Evolutionary conservation across 2,797 vertebrate genomes (phyloP).

Genomic region (Champsocephalus esox): DNA sequence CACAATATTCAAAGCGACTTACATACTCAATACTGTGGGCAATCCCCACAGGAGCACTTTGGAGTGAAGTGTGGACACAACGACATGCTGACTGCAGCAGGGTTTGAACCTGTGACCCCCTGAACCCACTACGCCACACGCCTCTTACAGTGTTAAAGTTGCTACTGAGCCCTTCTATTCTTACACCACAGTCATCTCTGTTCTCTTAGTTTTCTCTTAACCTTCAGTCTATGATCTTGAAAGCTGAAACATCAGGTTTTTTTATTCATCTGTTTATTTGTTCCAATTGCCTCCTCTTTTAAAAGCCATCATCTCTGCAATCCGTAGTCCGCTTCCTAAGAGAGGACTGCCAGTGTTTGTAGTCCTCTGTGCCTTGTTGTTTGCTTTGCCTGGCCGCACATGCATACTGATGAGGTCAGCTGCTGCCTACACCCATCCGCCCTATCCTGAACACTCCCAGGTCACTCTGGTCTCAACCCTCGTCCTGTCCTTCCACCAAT

Average conservation of each 20-base stretch:
- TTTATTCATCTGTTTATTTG: background rate
- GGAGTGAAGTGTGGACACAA: too few relatives aligned
- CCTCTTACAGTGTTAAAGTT: background rate
- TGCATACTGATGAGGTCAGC: slow-evolving; percentile 74
- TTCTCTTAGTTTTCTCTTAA: background rate
- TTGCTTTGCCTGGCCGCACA: slow-evolving; percentile 44
- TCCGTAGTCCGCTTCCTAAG: slow-evolving; percentile 6
- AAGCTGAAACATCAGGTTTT: background rate
- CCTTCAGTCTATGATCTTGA: slow-evolving; percentile 9
- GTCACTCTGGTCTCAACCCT: slow-evolving; percentile 27
- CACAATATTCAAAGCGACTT: too few relatives aligned
- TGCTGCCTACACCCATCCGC: slow-evolving; percentile 35
- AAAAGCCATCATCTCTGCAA: slow-evolving; percentile 4
- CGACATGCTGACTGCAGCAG: too few relatives aligned
- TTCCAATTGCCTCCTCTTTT: background rate
- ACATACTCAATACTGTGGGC: too few relatives aligned
- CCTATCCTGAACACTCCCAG: slow-evolving; percentile 15
- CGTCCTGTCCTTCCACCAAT: slow-evolving; percentile 42
- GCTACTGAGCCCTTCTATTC: background rate
- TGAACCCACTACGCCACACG: too few relatives aligned
- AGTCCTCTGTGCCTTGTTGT: slow-evolving; percentile 47
- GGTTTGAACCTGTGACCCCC: too few relatives aligned
- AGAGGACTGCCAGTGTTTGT: slow-evolving; percentile 55
- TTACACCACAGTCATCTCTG: background rate
- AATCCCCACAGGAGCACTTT: too few relatives aligned